phyloP scores from a whole-genome alignment of 2,888 invertebrate species.

The Capitulum mitella region DNA sequence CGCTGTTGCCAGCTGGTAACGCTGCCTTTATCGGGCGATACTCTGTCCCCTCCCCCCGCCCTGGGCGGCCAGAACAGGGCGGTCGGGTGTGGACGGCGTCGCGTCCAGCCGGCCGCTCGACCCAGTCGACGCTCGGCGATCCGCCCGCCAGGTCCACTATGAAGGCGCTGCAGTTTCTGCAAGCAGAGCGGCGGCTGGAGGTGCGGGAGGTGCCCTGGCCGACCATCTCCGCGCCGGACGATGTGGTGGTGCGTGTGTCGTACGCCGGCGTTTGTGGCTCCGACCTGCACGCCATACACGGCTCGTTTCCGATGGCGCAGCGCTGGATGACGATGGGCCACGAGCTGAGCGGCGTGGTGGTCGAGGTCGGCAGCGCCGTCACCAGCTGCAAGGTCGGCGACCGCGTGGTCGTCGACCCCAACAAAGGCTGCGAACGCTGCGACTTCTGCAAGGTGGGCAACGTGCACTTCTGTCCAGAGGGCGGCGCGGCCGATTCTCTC shows the following conservation, averaged over 20 bases:
- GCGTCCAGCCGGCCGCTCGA: too few species aligned
- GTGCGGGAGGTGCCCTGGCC: slow-evolving; percentile 7
- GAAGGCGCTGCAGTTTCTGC: slow-evolving; percentile 5
- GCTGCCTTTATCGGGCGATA: too few species aligned
- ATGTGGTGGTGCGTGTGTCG: slow-evolving; percentile 59
- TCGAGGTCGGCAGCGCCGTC: background rate
- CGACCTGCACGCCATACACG: slow-evolving; percentile 62
- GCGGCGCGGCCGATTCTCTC: background rate
- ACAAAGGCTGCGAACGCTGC: background rate
- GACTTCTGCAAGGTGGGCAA: background rate
- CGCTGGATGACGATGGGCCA: background rate
- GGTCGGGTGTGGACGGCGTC: too few species aligned
- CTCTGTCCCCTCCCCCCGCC: too few species aligned
- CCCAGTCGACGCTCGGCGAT: too few species aligned
- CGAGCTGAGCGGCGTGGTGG: slow-evolving; percentile 1
- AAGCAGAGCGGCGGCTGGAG: background rate
- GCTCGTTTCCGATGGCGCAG: slow-evolving; percentile 41
- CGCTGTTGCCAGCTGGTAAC: too few species aligned
- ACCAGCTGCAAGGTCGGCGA: background rate
- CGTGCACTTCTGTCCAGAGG: background rate
- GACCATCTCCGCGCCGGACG: slow-evolving; percentile 41
- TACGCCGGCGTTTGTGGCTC: slow-evolving; percentile 65
- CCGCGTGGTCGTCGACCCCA: background rate
- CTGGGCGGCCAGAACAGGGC: too few species aligned
- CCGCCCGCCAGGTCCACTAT: too few species aligned